phyloP scores from a whole-genome alignment of 1,140 invertebrate species.

The Drosophila hydei region DNA sequence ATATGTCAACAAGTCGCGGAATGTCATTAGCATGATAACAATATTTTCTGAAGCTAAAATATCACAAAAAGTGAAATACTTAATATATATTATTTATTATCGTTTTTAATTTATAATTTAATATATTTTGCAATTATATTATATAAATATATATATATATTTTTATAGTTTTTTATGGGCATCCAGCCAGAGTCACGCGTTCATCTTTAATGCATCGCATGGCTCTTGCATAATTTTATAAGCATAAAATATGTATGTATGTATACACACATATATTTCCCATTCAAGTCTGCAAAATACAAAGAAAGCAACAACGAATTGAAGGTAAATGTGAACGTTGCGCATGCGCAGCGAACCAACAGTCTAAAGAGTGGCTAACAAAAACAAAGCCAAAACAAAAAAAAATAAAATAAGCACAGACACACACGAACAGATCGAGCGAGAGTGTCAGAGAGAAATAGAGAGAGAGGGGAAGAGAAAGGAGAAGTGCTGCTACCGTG shows the following conservation, averaged over 20 bases:
- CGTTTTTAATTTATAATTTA: too few species aligned
- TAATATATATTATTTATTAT: not conserved
- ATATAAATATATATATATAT: not conserved
- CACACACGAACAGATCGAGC: not conserved
- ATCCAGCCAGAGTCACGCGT: not conserved
- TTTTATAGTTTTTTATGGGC: too few species aligned
- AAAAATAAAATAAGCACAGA: not conserved
- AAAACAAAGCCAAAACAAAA: constrained; percentile 9
- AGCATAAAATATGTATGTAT: not conserved
- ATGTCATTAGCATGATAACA: not conserved
- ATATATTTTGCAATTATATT: too few species aligned
- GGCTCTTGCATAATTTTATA: constrained; percentile 32
- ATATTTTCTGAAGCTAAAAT: not conserved
- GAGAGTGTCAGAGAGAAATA: not conserved
- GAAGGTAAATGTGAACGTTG: constrained; percentile 49
- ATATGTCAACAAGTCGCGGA: not conserved
- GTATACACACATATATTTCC: not conserved
- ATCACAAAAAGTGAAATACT: not conserved
- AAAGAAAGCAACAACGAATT: constrained; percentile 12
- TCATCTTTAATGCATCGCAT: constrained; percentile 1
- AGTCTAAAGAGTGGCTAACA: constrained; percentile 6
- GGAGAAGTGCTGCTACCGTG: not conserved
- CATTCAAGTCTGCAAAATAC: constrained; percentile 25
- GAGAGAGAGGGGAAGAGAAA: too few species aligned
- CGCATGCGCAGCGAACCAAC: constrained; percentile 44